These are phyloP conservation scores for Manis javanica DNA, from an alignment of 2,797 vertebrate genomes.

Conservation along the genomic window DNA sequence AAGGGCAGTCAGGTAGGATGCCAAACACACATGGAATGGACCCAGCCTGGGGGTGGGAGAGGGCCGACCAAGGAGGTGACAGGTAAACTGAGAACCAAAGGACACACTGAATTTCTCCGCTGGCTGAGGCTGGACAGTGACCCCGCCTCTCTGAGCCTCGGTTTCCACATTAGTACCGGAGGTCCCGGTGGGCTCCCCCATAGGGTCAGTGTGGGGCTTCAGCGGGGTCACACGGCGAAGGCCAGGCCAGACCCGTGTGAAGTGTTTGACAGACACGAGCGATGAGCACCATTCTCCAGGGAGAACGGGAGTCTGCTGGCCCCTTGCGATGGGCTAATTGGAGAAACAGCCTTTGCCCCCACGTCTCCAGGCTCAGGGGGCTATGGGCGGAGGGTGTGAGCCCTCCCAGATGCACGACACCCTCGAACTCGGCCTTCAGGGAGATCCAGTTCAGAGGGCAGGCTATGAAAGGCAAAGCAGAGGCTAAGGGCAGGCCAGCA, in stretches of 20 bases:
- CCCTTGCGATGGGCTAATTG: background rate
- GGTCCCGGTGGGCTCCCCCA: background rate
- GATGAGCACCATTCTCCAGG: background rate
- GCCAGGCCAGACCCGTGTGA: background rate
- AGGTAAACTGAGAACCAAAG: background rate
- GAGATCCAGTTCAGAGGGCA: background rate
- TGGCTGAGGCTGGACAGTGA: background rate
- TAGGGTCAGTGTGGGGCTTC: background rate
- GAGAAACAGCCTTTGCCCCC: background rate
- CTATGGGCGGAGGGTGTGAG: rapidly evolving
- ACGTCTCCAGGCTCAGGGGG: background rate
- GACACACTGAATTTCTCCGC: background rate
- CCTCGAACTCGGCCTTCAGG: background rate
- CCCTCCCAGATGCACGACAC: background rate
- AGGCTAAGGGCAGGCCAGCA: background rate
- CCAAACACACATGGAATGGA: background rate
- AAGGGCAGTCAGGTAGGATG: background rate
- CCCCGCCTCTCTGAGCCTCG: background rate
- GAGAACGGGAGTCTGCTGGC: rapidly evolving
- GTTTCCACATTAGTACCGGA: background rate
- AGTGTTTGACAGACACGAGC: background rate
- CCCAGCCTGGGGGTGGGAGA: background rate
- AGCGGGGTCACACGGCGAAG: background rate
- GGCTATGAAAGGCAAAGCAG: background rate
- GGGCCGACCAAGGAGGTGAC: background rate